These are phyloP conservation scores for Oligia strigilis DNA, from an alignment of 2,888 invertebrate species.

Conservation along the genomic window DNA sequence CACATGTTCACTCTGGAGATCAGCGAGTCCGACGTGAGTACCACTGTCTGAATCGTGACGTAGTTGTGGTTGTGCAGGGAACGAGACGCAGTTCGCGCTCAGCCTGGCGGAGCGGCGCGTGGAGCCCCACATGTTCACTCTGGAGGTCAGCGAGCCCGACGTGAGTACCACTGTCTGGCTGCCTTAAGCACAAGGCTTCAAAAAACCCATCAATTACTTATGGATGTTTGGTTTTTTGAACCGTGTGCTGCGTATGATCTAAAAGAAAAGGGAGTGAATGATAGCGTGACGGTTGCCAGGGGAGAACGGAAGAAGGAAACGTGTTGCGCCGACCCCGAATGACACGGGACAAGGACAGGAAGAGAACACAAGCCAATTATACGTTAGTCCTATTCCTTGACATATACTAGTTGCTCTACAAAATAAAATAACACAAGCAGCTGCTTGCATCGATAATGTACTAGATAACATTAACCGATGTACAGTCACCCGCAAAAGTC, in stretches of 20 bases:
- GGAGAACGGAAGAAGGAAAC: neutral
- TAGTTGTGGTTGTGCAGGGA: conserved; percentile 15
- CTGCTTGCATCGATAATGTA: neutral
- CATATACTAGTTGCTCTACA: neutral
- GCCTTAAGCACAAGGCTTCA: neutral
- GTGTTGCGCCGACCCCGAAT: neutral
- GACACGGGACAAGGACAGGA: too few species aligned
- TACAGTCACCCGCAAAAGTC: neutral
- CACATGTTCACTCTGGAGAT: conserved; percentile 29
- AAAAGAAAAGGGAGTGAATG: neutral
- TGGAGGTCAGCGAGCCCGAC: conserved; percentile 31
- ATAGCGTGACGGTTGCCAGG: neutral
- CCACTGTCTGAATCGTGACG: neutral
- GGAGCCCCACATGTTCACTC: conserved; percentile 9
- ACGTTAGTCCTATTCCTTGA: neutral
- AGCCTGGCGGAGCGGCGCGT: conserved; percentile 7
- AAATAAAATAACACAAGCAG: neutral
- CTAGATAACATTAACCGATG: neutral
- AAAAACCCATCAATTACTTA: neutral
- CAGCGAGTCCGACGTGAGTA: conserved; percentile 32
- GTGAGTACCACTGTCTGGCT: conserved; percentile 21
- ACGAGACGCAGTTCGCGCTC: neutral
- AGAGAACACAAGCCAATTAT: neutral
- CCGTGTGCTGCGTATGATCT: neutral
- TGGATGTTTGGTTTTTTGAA: neutral